Evolutionary conservation across 35 echinoderm and acorn worm genomes (phyloP), one percentile per base, ranked within the genome.

Genomic region (Amphiura filiformis): DNA sequence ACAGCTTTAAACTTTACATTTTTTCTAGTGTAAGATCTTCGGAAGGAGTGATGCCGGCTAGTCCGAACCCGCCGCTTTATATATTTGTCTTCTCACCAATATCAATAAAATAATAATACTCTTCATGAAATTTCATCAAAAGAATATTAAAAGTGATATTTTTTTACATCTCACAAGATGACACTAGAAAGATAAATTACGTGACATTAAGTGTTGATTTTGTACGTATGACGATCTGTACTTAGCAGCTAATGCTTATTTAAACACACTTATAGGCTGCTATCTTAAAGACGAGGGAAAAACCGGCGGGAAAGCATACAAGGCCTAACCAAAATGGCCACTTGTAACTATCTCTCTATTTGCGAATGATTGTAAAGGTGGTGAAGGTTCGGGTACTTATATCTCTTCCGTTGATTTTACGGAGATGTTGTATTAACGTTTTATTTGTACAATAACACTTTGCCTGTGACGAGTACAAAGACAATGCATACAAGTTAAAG

Each of bases 71-170:
- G 61, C 61, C 61, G 61, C 15, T 26, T 30, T 70, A 23, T 30
- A 23, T 70, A n/a, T 18, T 70, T 70, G 61, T 70, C 61, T 26
- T 70, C 11, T 70, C 44, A n/a, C 61, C 26, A 70, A 70, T n/a
- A 70, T n/a, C 61, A 70, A 70, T 70, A 70, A 70, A 70, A 70
- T 70, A 70, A 70, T n/a, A 70, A 5, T 70, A 5, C 61, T 70
- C 9, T 26, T 2, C 17, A 18, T 30, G 28, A 70, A 70, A 70
- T 70, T 70, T 70, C 28, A 70, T 70, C 17, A 70, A 70, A 70
- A 70, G 61, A 13, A 70, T 26, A 70, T 70, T n/a, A 70, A 70
- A 70, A 70, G 9, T 70, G 61, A 70, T 70, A 70, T 70, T 70
- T 70, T n/a, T 70, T n/a, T 15, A 70, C 26, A 70, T 15, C 28